Conservation (phyloP, 1,140 invertebrate species). For the Eumaeus atala region DNA sequence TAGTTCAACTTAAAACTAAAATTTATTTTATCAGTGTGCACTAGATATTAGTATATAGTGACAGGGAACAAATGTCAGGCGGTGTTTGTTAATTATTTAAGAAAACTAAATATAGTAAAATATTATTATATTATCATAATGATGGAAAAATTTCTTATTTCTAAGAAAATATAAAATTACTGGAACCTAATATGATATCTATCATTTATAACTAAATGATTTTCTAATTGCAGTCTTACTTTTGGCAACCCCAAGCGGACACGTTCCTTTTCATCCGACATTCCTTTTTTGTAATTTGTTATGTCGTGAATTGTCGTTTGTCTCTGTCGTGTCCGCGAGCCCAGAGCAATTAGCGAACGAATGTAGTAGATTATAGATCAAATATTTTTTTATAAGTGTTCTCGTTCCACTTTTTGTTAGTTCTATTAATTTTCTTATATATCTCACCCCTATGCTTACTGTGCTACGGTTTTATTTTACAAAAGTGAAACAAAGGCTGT, state of each 20-base stretch:
- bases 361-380: constrained; percentile 51
- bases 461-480: constrained; percentile 27
- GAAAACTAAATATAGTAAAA: too few species aligned
- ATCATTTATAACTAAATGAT: too few species aligned
- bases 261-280: constrained; percentile 16
- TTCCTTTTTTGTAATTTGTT: constrained; percentile 29
- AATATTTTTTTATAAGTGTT: constrained; percentile 54
- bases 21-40: too few species aligned
- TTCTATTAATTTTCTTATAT: constrained; percentile 44
- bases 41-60: too few species aligned
- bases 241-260: not conserved
- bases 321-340: constrained; percentile 40
- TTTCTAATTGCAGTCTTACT: not conserved
- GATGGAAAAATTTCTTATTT: too few species aligned
- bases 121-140: too few species aligned
- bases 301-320: constrained; percentile 27
- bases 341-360: constrained; percentile 38
- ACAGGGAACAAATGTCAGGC: too few species aligned
- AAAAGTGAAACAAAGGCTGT: constrained; percentile 50
- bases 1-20: too few species aligned
- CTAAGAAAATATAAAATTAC: too few species aligned
- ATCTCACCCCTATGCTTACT: constrained; percentile 12
- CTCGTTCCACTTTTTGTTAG: constrained; percentile 68
- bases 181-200: too few species aligned
- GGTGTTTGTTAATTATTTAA: too few species aligned